phyloP scores from a whole-genome alignment of 2,113 vertebrate species.

The Oncorhynchus gorbuscha region DNA sequence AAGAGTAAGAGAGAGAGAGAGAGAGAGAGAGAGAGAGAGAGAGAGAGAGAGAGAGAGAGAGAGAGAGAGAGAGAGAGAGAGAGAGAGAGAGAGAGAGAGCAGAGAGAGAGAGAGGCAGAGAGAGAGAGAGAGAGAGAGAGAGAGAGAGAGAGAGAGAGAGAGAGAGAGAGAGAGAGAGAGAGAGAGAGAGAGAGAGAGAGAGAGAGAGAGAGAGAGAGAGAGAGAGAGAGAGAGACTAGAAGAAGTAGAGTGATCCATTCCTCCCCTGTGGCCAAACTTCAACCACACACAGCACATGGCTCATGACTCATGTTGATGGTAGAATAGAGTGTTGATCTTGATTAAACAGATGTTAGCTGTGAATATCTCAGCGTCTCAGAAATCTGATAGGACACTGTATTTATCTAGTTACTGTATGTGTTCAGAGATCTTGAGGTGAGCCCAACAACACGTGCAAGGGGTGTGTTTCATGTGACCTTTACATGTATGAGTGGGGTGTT shows the following conservation, averaged over 20 bases:
- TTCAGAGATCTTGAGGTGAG: not conserved
- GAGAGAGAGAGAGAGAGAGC: not conserved
- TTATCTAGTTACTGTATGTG: conserved; percentile 8
- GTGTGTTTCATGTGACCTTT: too few species aligned
- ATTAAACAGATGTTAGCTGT: conserved; percentile 28
- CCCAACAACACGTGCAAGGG: too few species aligned
- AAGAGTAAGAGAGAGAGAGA: too few species aligned
- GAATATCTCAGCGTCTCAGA: conserved; percentile 32
- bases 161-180: not conserved
- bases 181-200: not conserved
- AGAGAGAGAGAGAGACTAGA: not conserved
- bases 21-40: too few species aligned
- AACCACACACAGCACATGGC: conserved; percentile 3
- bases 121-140: too few species aligned
- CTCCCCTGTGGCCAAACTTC: conserved; percentile 17
- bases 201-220: not conserved
- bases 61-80: too few species aligned
- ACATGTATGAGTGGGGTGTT: too few species aligned
- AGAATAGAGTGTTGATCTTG: conserved; percentile 25
- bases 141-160: too few species aligned
- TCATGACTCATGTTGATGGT: conserved; percentile 2
- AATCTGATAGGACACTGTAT: conserved; percentile 20
- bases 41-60: too few species aligned
- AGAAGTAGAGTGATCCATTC: conserved; percentile 2
- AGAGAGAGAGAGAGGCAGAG: rapidly evolving